Evolutionary conservation across 2,797 vertebrate species (phyloP).

Genomic region (Otus scops): DNA sequence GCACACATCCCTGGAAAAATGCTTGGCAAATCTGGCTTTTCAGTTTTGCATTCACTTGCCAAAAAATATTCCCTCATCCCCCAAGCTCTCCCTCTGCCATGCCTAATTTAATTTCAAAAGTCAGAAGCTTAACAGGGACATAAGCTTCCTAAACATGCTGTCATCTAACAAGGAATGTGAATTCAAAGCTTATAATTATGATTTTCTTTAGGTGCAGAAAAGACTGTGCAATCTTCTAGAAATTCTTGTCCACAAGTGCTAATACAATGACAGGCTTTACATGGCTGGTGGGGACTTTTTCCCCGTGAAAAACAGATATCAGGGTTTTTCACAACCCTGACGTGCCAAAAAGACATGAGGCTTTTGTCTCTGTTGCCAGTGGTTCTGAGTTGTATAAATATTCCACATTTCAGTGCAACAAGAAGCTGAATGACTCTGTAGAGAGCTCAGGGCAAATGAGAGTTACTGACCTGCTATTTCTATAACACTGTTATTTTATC

Average conservation of each 20-base stretch:
- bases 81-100: conserved; percentile 42
- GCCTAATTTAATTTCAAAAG: conserved; percentile 66
- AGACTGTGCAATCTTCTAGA: neutral
- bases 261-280: neutral
- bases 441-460: conserved; percentile 51
- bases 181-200: conserved; percentile 32
- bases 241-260: neutral
- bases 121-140: conserved; percentile 55
- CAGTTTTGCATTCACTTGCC: conserved; percentile 57
- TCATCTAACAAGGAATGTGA: conserved; percentile 17
- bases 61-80: conserved; percentile 56
- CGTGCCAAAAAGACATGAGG: conserved; percentile 10
- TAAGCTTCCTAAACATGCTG: conserved; percentile 60
- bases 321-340: neutral
- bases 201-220: conserved; percentile 28
- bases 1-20: conserved; percentile 52
- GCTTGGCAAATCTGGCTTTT: conserved; percentile 57
- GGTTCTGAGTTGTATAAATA: conserved; percentile 32
- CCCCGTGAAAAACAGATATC: neutral
- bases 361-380: conserved; percentile 33
- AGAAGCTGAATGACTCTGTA: conserved; percentile 34
- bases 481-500: conserved; percentile 47
- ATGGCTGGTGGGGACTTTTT: neutral
- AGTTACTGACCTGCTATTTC: conserved; percentile 59
- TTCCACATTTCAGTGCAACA: conserved; percentile 26